Evolutionary conservation across 2,888 invertebrate species (phyloP), one percentile per base, ranked within the genome.

Genomic region (Lordiphosa fenestrarum): DNA sequence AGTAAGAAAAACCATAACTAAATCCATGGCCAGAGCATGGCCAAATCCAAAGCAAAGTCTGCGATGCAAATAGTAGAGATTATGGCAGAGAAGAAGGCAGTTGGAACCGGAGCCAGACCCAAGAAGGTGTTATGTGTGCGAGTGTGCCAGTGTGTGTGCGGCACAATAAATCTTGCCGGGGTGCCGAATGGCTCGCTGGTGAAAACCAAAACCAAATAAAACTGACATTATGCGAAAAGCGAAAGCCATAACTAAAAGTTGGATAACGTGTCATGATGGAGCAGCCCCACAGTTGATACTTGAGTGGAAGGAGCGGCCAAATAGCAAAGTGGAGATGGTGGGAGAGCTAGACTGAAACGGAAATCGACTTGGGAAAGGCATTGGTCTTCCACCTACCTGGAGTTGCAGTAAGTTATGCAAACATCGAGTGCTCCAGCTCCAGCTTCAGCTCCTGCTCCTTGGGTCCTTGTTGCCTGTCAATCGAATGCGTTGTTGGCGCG

Each of bases 191-290:
- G 64, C 51, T 40, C 50, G 46, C 63, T 56, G 66, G 69, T 69
- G 82, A 84, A 78, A 82, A 75, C 76, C 83, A 78, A 80, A 84
- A 82, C 85, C 83, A 84, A 81, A 81, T 81, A 81, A 82, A 81
- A 84, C 83, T 83, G 80, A 81, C 85, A 81, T 81, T 81, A 84
- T 81, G 85, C 80, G 84, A 80, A 80, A 80, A 80, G 78, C 84
- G 80, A 84, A 80, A 80, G 80, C 83, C 80, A 82, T 80, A 84
- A 84, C 84, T 80, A 80, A 84, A 77, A 77, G 82, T 77, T 77
- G 77, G 71, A 73, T 69, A 78, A 72, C 78, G 78, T 74, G 74
- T 82, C 80, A 72, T 74, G 70, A 80, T 72, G 68, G 58, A 39
- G 46, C 63, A 50, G 63, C 60, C 63, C 44, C 83, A 80, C 76